These are phyloP conservation scores for Metellina segmentata DNA, from an alignment of 2,888 invertebrate species.

Conservation along the genomic window DNA sequence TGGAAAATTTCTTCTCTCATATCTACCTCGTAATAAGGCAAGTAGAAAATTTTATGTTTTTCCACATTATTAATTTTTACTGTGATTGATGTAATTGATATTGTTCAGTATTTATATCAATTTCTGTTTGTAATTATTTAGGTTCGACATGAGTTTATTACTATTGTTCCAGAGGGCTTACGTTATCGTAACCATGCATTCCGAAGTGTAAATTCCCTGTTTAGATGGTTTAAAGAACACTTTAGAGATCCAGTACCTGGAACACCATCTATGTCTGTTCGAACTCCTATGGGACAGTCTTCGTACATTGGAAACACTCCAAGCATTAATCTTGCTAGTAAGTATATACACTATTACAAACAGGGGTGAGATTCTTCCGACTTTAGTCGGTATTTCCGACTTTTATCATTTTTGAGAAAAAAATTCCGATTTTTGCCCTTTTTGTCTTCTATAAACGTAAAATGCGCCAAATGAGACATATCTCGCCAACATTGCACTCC, in stretches of 20 bases:
- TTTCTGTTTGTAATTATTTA: constrained; percentile 26
- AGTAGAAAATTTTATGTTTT: neutral
- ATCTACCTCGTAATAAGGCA: constrained; percentile 89
- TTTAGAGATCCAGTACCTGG: constrained; percentile 90
- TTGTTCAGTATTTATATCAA: neutral
- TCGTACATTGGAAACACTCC: constrained; percentile 80
- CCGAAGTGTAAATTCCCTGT: constrained; percentile 88
- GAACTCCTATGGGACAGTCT: constrained; percentile 77
- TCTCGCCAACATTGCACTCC: no score
- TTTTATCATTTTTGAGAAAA: no score
- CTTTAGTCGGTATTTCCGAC: no score
- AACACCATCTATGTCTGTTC: constrained; percentile 75
- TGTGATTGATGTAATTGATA: neutral
- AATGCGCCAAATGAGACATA: no score
- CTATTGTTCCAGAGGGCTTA: constrained; percentile 95
- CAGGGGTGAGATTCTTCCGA: no score
- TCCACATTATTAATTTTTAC: neutral
- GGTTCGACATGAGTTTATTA: constrained; percentile 94
- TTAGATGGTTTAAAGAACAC: constrained; percentile 99
- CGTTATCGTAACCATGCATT: constrained; percentile 94
- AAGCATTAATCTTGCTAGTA: constrained; percentile 80
- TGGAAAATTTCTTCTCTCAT: constrained; percentile 96
- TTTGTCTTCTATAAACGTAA: no score
- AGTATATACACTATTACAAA: constrained; percentile 36
- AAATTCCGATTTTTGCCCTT: no score